phyloP scores from a whole-genome alignment of 2,797 vertebrate species.

The Semaprochilodus insignis region DNA sequence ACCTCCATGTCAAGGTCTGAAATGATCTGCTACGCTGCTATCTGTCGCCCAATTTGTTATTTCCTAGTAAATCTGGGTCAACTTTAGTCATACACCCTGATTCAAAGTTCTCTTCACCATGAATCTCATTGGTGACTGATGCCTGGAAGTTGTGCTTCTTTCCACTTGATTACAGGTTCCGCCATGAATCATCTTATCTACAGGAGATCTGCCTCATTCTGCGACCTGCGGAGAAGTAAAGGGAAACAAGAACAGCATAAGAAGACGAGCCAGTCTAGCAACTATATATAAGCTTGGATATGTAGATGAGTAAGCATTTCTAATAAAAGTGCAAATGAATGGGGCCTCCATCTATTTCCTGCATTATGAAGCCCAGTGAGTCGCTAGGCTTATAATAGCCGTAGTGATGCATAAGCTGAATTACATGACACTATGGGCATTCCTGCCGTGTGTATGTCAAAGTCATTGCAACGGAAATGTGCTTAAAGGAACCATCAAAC shows the following conservation, averaged over 20 bases:
- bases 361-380: background rate
- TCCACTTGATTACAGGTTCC: constrained; percentile 38
- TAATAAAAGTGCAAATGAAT: constrained; percentile 14
- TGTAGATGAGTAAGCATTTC: constrained; percentile 7
- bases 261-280: constrained; percentile 17
- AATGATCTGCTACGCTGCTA: constrained; percentile 34
- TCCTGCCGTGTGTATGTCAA: background rate
- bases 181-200: constrained; percentile 49
- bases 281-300: constrained; percentile 20
- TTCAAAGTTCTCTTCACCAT: constrained; percentile 41
- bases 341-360: background rate
- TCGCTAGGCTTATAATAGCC: background rate
- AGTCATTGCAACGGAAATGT: background rate
- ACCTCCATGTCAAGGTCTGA: constrained; percentile 76
- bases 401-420: background rate
- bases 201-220: constrained; percentile 47
- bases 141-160: constrained; percentile 29
- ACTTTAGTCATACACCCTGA: constrained; percentile 58
- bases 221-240: constrained; percentile 49
- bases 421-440: background rate
- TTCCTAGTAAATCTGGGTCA: constrained; percentile 44
- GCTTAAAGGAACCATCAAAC: too few species aligned
- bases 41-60: constrained; percentile 53
- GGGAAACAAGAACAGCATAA: constrained; percentile 31
- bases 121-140: constrained; percentile 40